Conservation (phyloP, 2,888 invertebrate species). For the Drosophila cognata region DNA sequence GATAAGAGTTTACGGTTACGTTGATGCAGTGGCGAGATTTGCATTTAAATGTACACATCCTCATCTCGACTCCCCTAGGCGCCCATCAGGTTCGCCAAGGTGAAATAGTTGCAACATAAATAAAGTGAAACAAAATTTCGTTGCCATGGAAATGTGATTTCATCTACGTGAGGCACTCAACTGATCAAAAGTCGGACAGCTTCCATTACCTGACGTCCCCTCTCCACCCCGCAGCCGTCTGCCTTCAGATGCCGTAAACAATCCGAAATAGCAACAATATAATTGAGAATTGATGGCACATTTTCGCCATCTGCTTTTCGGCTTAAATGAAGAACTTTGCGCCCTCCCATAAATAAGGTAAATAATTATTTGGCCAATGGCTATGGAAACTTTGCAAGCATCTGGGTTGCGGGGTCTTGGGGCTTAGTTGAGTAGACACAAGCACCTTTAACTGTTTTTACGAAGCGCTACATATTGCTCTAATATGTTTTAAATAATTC, state of each 20-base stretch:
- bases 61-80: background rate
- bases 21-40: slow-evolving; percentile 18
- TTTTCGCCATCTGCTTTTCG: slow-evolving; percentile 36
- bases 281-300: slow-evolving; percentile 46
- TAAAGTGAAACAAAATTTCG: slow-evolving; percentile 20
- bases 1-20: slow-evolving; percentile 12
- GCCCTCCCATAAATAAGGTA: slow-evolving; percentile 21
- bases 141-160: slow-evolving; percentile 28
- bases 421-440: too few species aligned
- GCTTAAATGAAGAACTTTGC: slow-evolving; percentile 31
- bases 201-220: slow-evolving; percentile 2
- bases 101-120: slow-evolving; percentile 35
- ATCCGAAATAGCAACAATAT: slow-evolving; percentile 29
- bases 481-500: background rate
- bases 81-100: slow-evolving; percentile 5
- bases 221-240: too few species aligned
- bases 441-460: background rate
- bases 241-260: slow-evolving; percentile 11
- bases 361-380: slow-evolving; percentile 31
- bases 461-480: background rate
- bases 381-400: background rate
- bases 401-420: background rate
- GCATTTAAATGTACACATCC: slow-evolving; percentile 3
- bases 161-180: slow-evolving; percentile 28
- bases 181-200: slow-evolving; percentile 7